These are phyloP conservation scores for Seira ritae DNA, from an alignment of 2,888 invertebrate genomes.

Conservation along the genomic window DNA sequence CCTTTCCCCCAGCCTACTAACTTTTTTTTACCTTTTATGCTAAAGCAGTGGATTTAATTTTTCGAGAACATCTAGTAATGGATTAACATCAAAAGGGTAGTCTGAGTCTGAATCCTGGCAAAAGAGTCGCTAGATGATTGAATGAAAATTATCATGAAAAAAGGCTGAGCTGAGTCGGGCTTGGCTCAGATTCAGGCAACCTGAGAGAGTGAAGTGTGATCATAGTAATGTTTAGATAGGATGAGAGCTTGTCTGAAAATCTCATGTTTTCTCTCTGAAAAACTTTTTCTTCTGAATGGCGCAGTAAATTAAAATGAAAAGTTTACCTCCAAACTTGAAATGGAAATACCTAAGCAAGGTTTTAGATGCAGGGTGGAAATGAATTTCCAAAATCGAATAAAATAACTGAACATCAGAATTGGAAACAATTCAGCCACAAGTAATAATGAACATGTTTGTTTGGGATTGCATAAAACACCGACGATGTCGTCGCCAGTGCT, in stretches of 20 bases:
- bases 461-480: too few relatives aligned
- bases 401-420: slow-evolving; percentile 3
- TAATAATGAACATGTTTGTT: slow-evolving; percentile 2
- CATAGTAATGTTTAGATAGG: too few relatives aligned
- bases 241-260: too few relatives aligned
- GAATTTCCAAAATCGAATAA: background rate
- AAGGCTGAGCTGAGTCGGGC: background rate
- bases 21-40: background rate
- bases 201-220: too few relatives aligned
- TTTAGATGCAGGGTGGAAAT: background rate
- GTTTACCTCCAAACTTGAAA: background rate
- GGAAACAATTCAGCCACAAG: background rate
- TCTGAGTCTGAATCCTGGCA: background rate
- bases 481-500: background rate
- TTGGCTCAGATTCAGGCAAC: too few relatives aligned
- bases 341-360: too few relatives aligned
- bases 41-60: background rate
- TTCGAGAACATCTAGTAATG: background rate
- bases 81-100: slow-evolving; percentile 4
- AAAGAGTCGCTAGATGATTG: background rate
- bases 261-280: too few relatives aligned
- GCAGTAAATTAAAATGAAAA: slow-evolving; percentile 3
- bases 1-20: background rate
- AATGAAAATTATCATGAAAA: slow-evolving; percentile 7
- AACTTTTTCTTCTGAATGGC: too few relatives aligned